Conservation (phyloP, 2,113 vertebrate species). For the Reinhardtius hippoglossoides region DNA sequence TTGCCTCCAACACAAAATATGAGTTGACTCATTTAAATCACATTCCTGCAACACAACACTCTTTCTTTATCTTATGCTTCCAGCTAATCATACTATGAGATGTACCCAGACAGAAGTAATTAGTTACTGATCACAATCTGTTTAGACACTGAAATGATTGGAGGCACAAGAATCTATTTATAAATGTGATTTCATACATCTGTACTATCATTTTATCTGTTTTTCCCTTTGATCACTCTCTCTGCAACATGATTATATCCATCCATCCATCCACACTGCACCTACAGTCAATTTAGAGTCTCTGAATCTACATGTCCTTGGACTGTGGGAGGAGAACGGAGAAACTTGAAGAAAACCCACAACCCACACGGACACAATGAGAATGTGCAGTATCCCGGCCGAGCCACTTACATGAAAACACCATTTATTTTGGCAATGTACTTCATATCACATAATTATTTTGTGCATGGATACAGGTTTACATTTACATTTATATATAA, state of each 20-base stretch:
- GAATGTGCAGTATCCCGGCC: no score
- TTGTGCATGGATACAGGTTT: neutral
- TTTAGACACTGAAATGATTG: neutral
- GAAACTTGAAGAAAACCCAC: no score
- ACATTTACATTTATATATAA: constrained; percentile 3
- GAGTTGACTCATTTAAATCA: neutral
- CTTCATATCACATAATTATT: neutral
- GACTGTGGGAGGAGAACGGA: no score
- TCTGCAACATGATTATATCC: no score
- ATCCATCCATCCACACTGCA: no score
- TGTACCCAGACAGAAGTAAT: neutral
- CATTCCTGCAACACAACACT: neutral
- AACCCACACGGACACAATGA: no score
- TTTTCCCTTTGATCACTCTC: neutral
- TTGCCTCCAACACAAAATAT: neutral
- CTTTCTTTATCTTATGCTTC: no score
- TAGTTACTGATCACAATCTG: neutral
- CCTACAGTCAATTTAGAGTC: no score
- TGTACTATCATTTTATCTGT: neutral
- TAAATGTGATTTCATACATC: neutral
- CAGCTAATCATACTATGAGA: no score
- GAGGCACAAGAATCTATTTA: neutral
- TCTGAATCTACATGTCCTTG: no score
- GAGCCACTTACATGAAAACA: neutral
- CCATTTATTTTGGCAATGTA: neutral